phyloP scores from a whole-genome alignment of 2,113 vertebrate species.

The Dipodomys merriami region DNA sequence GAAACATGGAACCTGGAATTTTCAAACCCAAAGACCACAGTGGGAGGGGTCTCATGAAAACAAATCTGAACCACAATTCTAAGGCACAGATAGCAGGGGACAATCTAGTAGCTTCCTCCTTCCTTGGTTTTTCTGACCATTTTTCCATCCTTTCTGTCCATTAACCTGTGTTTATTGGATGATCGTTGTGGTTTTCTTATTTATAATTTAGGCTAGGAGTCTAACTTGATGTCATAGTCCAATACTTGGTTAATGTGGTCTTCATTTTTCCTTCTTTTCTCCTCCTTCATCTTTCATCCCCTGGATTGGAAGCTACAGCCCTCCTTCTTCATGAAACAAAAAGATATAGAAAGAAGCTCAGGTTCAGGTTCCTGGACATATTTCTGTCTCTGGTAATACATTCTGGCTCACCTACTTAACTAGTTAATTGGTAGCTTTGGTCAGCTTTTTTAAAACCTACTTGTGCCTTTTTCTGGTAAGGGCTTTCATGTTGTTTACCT shows the following conservation, averaged over 20 bases:
- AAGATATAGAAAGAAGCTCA: neutral
- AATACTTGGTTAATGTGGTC: neutral
- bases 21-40: neutral
- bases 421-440: too few relatives aligned
- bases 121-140: neutral
- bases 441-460: too few relatives aligned
- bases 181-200: neutral
- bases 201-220: neutral
- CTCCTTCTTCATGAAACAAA: neutral
- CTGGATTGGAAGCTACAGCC: neutral
- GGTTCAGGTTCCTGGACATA: neutral
- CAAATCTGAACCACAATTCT: neutral
- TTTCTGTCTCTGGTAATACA: too few relatives aligned
- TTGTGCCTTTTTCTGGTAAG: too few relatives aligned
- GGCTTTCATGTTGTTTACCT: too few relatives aligned
- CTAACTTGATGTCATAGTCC: neutral
- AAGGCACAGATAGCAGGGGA: neutral
- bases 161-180: too few relatives aligned
- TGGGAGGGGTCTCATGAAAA: neutral
- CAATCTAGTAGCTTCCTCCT: neutral
- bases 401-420: too few relatives aligned
- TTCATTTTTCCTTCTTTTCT: rapidly evolving
- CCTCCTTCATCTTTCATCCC: rapidly evolving
- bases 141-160: neutral
- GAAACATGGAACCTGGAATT: neutral